Base-by-base conservation (phyloP, 2,888 invertebrate species). In the Malachius bipustulatus region DNA sequence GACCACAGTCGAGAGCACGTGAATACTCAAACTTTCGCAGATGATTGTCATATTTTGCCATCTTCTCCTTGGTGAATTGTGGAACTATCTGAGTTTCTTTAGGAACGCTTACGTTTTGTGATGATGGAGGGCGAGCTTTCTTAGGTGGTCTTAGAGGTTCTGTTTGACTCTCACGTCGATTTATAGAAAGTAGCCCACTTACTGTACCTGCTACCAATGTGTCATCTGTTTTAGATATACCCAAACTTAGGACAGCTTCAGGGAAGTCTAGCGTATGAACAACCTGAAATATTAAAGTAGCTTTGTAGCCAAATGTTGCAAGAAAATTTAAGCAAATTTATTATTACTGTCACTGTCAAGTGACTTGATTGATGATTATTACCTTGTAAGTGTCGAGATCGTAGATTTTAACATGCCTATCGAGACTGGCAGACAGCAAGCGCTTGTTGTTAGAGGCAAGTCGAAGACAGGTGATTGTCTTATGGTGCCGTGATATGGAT, bases 361-460 rank as follows among this genome's bases (percentile, higher is more conserved):
- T n/a, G n/a, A n/a, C n/a, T n/a, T n/a, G n/a, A n/a, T n/a, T n/a
- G n/a, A n/a, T n/a, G n/a, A n/a, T n/a, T n/a, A n/a, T n/a, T n/a
- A n/a, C 75, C 65, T 85, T 81, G 58, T 87, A 94, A 2, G 81
- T 81, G 16, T 78, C 72, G 16, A 87, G 70, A 57, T 94, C 93
- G 61, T 89, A 91, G 44, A 96, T 75, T 65, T 93, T 94, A 0
- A 94, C 82, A 64, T 91, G 90, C 43, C 88, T 77, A 60, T 98
- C 97, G 36, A 97, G 67, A 2, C 91, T 88, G 1, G 83, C 89
- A 0, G 94, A 91, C 48, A 96, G 61, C 12, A 97, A 67, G 51
- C 88, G 73, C 44, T 77, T 81, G 14, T 83, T 82, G 53, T 84
- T 77, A 28, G 81, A 82, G 14, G 85, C 85, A 41, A 94, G 70